These are phyloP conservation scores for Scrobipalpa atriplicella DNA, from an alignment of 2,888 invertebrate genomes.

Conservation along the genomic window DNA sequence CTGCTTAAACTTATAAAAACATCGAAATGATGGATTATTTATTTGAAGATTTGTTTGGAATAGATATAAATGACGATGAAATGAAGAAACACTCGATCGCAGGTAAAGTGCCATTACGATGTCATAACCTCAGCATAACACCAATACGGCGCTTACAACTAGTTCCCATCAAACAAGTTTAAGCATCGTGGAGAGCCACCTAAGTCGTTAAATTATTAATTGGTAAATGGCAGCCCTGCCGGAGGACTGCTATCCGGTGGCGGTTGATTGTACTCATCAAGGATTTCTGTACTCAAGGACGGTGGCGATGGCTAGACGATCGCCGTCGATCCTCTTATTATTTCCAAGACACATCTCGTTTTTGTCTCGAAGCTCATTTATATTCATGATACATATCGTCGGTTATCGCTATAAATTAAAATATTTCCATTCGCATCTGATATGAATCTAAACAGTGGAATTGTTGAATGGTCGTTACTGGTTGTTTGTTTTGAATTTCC, in stretches of 20 bases:
- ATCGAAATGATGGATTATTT: background rate
- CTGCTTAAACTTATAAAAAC: slow-evolving; percentile 36
- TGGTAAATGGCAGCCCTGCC: slow-evolving; percentile 77
- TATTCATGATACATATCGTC: slow-evolving; percentile 79
- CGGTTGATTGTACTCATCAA: slow-evolving; percentile 83
- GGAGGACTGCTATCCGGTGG: slow-evolving; percentile 74
- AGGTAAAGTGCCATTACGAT: slow-evolving; percentile 2
- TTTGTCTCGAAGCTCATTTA: slow-evolving; percentile 76
- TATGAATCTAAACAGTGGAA: slow-evolving; percentile 53
- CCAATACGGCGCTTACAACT: slow-evolving; percentile 11
- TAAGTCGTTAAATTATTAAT: slow-evolving; percentile 64
- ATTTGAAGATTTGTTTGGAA: no score
- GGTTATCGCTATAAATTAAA: slow-evolving; percentile 77
- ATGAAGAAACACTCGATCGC: background rate
- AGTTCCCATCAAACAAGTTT: slow-evolving; percentile 48
- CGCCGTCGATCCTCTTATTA: slow-evolving; percentile 77
- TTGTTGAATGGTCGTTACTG: slow-evolving; percentile 47
- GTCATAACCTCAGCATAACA: slow-evolving; percentile 13
- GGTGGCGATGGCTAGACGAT: slow-evolving; percentile 65
- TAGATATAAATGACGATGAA: no score
- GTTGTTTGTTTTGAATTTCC: slow-evolving; percentile 21
- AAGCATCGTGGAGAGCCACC: slow-evolving; percentile 44
- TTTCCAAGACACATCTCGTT: slow-evolving; percentile 78
- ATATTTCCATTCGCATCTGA: slow-evolving; percentile 60
- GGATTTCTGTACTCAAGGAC: slow-evolving; percentile 81